Base-by-base conservation (phyloP, 2,888 invertebrate species). In the Agrochola lychnidis region DNA sequence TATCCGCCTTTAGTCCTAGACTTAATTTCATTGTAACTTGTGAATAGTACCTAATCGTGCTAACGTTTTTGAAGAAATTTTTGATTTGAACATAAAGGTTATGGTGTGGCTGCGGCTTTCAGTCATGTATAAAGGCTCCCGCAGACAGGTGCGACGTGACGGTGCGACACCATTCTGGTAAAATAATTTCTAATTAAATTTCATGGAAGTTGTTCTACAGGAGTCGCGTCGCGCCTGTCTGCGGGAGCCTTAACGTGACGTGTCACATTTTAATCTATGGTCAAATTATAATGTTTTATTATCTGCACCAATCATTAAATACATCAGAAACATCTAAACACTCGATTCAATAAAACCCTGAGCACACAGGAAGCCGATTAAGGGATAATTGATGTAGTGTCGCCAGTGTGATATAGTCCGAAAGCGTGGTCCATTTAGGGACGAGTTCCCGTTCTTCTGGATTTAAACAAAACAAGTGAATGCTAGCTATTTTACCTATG, bases 361-460 rank as follows among this genome's bases (percentile, higher is more conserved):
- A 79, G 48, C 36, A 80, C 64, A 83, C 30, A 48, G 64, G 48
- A 83, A 86, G 59, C 70, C 68, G 79, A 85, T 83, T 76, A 69
- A 53, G 62, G 57, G 73, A 78, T 72, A 85, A 74, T 71, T 66
- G 73, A 75, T 67, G 76, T 71, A 72, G 73, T 78, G 76, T 72
- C 79, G 68, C 40, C 71, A 61, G 73, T 80, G 79, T 86, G 73
- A 22, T 79, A 45, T 51, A 74, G 76, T 53, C 82, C 77, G 85
- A 85, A 85, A 72, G 63, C 76, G 40, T 83, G 73, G 83, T 79
- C 77, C 83, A 87, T 88, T 88, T 87, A 83, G 79, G 51, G 42
- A 67, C 80, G 70, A 67, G 72, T 71, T 42, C 61, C 63, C 76
- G 76, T 79, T 78, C 61, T 80, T 73, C 63, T 73, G 69, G 75